A percentile compares a stretch with the other conserved stretches of the same genome.
Conservation (phyloP, 2,797 vertebrate species). For the Clarias fuscus region DNA sequence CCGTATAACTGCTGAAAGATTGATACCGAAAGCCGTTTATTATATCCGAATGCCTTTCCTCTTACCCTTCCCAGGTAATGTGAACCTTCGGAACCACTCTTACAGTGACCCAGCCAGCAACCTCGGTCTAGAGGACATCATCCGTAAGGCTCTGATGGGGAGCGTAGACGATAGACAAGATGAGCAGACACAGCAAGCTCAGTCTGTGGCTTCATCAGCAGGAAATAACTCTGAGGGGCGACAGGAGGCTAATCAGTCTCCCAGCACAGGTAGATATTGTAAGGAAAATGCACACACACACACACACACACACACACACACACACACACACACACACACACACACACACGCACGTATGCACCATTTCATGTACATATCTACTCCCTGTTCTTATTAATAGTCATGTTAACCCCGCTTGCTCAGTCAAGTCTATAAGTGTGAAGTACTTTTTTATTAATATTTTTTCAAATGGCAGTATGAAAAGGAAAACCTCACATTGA, state of each 20-base stretch:
- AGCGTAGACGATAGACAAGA: slow-evolving; percentile 93
- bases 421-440: not conserved
- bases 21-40: not conserved
- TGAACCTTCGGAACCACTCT: slow-evolving; percentile 91
- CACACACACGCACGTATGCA: not conserved
- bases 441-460: not conserved
- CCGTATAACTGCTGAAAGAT: not conserved
- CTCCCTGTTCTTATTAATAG: not conserved
- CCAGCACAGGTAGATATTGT: slow-evolving; percentile 83
- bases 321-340: not conserved
- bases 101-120: slow-evolving; percentile 96
- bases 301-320: not conserved
- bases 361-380: not conserved
- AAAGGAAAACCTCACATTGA: not conserved
- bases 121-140: slow-evolving; percentile 96
- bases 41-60: slow-evolving; percentile 35
- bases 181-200: slow-evolving; percentile 81
- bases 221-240: slow-evolving; percentile 77
- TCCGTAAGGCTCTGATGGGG: slow-evolving; percentile 97
- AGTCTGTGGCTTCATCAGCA: slow-evolving; percentile 66
- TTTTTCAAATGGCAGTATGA: not conserved
- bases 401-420: not conserved
- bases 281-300: slow-evolving; percentile 25
- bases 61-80: slow-evolving; percentile 75
- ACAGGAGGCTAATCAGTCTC: slow-evolving; percentile 90